Conservation (phyloP, 2,113 vertebrate genomes). For the Helogale parvula region DNA sequence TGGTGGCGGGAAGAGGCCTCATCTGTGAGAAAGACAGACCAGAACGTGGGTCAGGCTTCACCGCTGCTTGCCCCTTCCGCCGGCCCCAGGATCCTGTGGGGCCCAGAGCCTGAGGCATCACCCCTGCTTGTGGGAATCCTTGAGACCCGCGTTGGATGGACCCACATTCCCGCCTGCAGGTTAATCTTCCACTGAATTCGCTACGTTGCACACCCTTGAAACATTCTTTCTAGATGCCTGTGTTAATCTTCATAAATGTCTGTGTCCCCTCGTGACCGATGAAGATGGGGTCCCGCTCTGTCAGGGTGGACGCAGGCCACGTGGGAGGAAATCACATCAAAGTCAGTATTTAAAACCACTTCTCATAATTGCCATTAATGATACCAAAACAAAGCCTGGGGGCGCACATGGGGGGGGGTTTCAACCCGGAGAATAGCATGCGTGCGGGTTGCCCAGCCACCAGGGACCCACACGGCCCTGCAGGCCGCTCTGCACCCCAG, state of each 20-base stretch:
- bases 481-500: background rate
- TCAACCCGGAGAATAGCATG: constrained; percentile 31
- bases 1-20: background rate
- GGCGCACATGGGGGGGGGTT: constrained; percentile 75
- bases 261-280: constrained; percentile 53
- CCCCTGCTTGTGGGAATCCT: background rate
- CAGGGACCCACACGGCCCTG: too few species aligned
- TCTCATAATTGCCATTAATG: constrained; percentile 76
- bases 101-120: background rate
- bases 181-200: constrained; percentile 41
- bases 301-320: constrained; percentile 64
- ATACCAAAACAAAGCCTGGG: constrained; percentile 77
- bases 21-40: background rate
- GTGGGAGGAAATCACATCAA: constrained; percentile 79
- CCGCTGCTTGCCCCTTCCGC: accelerated
- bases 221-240: constrained; percentile 56
- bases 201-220: constrained; percentile 37
- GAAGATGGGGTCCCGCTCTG: constrained; percentile 47
- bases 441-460: too few species aligned
- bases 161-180: constrained; percentile 17
- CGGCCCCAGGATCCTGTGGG: accelerated
- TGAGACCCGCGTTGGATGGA: constrained; percentile 44
- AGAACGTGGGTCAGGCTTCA: background rate
- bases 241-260: constrained; percentile 51
- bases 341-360: constrained; percentile 80